Conservation (phyloP, 1,140 invertebrate genomes). For the Gerris buenoi region DNA sequence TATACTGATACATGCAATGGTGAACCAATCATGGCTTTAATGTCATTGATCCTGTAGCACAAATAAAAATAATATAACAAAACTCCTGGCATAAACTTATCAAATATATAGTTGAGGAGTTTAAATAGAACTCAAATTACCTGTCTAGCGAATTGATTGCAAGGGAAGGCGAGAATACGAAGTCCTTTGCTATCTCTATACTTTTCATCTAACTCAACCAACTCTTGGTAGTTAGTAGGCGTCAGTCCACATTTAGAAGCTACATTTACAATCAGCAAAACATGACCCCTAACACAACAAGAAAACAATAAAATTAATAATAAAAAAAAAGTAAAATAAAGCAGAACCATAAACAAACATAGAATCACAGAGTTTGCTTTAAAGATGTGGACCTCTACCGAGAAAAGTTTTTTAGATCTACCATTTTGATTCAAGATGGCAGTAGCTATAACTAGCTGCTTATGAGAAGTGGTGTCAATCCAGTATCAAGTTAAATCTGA, state of each 20-base stretch:
- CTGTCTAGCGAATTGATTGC: slow-evolving; percentile 77
- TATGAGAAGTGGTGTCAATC: background rate
- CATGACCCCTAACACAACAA: slow-evolving; percentile 35
- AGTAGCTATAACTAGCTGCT: background rate
- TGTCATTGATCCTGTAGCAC: no score
- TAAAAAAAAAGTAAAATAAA: background rate
- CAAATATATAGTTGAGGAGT: no score
- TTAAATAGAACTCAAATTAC: no score
- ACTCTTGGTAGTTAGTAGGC: slow-evolving; percentile 56
- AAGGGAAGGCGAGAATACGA: slow-evolving; percentile 75
- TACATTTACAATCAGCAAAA: slow-evolving; percentile 68
- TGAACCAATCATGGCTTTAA: no score
- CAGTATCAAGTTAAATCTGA: no score
- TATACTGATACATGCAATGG: no score
- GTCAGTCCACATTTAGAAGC: slow-evolving; percentile 74
- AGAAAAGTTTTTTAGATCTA: background rate
- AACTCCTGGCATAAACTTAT: no score
- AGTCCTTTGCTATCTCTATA: slow-evolving; percentile 47
- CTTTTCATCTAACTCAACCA: slow-evolving; percentile 56
- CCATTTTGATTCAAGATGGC: background rate
- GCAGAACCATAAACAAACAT: background rate
- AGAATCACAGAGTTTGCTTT: background rate
- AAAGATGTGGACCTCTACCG: background rate
- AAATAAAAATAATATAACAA: no score
- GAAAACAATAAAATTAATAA: slow-evolving; percentile 11